Conservation (phyloP, 2,113 vertebrate genomes). For the Rhodinocichla rosea region DNA sequence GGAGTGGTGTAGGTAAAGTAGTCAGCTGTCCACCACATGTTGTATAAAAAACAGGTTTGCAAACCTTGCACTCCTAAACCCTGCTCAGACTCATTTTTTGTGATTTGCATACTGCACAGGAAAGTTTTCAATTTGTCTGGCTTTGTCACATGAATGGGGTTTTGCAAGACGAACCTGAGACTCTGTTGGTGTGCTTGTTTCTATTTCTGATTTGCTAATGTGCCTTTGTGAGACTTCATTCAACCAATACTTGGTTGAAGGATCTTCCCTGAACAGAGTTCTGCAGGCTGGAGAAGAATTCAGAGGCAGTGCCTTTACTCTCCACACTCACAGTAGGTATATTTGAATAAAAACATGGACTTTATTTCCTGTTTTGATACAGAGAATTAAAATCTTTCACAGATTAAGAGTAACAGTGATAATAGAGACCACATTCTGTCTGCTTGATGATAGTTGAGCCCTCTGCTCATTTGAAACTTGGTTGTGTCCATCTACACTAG, state of each 20-base stretch:
- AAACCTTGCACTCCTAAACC: neutral
- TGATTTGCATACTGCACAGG: neutral
- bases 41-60: neutral
- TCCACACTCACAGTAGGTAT: neutral
- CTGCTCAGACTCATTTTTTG: neutral
- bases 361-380: neutral
- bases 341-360: neutral
- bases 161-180: neutral
- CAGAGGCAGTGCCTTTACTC: neutral
- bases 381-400: neutral
- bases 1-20: fast-evolving
- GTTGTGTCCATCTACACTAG: neutral
- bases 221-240: neutral
- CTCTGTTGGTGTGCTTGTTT: neutral
- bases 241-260: neutral
- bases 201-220: neutral
- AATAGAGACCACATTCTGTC: neutral
- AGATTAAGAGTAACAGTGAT: neutral
- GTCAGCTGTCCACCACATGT: fast-evolving
- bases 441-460: neutral
- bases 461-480: neutral
- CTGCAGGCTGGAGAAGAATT: neutral
- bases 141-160: neutral
- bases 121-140: neutral
- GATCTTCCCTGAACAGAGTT: neutral